Conservation (phyloP, 2,797 vertebrate species). For the Lerista edwardsae region DNA sequence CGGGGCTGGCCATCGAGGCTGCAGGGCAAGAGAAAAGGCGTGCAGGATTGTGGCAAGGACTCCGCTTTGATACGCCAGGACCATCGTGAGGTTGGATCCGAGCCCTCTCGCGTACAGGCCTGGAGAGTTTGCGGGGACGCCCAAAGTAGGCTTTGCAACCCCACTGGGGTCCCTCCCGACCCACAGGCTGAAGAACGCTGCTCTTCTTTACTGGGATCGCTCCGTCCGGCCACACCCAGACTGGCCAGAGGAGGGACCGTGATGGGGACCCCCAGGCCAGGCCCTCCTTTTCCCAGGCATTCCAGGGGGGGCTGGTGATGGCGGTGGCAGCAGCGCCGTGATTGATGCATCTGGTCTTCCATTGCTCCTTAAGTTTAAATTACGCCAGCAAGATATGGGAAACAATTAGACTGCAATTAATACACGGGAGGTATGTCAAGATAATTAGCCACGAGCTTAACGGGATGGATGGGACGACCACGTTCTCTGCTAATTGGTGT, state of each 20-base stretch:
- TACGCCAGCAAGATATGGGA: constrained; percentile 37
- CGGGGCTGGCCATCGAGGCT: too few relatives aligned
- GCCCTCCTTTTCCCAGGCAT: rapidly evolving
- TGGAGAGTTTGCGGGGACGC: too few relatives aligned
- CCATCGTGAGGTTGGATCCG: too few relatives aligned
- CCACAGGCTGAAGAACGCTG: too few relatives aligned
- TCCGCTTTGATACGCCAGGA: too few relatives aligned
- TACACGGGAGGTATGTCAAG: constrained; percentile 47
- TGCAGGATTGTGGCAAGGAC: too few relatives aligned
- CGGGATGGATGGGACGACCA: constrained; percentile 52
- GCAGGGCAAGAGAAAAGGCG: too few relatives aligned
- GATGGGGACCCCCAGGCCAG: not conserved
- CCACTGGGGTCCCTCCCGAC: too few relatives aligned
- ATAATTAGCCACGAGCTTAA: constrained; percentile 59
- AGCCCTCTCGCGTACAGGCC: too few relatives aligned
- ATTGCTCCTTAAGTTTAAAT: constrained; percentile 31
- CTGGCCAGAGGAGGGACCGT: not conserved
- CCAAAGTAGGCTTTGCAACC: too few relatives aligned
- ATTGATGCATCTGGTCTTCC: constrained; percentile 14
- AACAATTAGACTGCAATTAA: constrained; percentile 55
- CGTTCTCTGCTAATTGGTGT: constrained; percentile 66
- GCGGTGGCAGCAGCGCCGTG: rapidly evolving
- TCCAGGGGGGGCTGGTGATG: rapidly evolving
- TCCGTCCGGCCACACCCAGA: not conserved
- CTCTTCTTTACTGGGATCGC: too few relatives aligned